A percentile compares a stretch with the other conserved stretches of the same genome.
phyloP scores from a whole-genome alignment of 2,888 invertebrate genomes.

The Macropis europaea region DNA sequence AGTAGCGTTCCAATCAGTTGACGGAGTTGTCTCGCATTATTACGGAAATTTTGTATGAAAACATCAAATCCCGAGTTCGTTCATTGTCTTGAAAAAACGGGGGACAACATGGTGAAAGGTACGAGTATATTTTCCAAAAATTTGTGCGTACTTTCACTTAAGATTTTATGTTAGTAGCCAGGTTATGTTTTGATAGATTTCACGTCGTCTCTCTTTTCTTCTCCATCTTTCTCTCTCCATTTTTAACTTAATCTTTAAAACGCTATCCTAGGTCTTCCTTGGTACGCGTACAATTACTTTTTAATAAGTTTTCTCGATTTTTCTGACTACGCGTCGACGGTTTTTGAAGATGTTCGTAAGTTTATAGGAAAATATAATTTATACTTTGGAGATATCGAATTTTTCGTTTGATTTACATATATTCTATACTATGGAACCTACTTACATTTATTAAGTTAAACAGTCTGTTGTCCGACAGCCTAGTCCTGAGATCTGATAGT shows the following conservation, averaged over 20 bases:
- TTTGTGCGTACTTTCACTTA: conserved; percentile 38
- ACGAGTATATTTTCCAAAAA: conserved; percentile 16
- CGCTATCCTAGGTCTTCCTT: background rate
- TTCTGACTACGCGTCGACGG: background rate
- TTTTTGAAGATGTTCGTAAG: background rate
- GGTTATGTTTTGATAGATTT: conserved; percentile 65
- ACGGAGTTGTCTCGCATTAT: background rate
- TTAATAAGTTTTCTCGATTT: background rate
- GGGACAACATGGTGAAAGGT: conserved; percentile 54
- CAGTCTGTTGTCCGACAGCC: no score
- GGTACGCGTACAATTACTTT: background rate
- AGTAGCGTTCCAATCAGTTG: background rate
- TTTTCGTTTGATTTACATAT: background rate
- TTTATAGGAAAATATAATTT: background rate
- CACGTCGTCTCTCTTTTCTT: conserved; percentile 24
- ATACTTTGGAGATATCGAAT: background rate
- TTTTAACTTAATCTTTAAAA: conserved; percentile 42
- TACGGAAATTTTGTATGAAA: conserved; percentile 43
- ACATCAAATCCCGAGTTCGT: conserved; percentile 10
- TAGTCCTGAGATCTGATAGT: no score
- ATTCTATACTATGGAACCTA: no score
- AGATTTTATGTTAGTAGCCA: conserved; percentile 31
- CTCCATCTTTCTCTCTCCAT: conserved; percentile 40
- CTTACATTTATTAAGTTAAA: no score
- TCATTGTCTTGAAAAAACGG: background rate